Percentiles rank a stretch among this genome's conserved stretches.
Conservation (phyloP, 2,113 vertebrate species). For the Nettapus auritus region DNA sequence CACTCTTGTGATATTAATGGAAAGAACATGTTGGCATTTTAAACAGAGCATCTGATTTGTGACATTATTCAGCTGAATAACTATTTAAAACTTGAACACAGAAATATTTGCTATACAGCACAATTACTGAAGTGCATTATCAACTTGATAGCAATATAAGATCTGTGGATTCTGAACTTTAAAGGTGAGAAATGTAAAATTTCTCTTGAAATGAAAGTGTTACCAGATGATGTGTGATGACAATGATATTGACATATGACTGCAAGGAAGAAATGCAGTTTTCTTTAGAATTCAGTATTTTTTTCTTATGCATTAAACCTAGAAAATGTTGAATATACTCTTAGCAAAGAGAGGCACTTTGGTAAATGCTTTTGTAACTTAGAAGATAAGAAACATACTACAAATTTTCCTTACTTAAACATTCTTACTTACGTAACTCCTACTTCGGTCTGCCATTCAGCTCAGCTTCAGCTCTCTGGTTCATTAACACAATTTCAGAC, state of each 20-base stretch:
- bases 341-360: neutral
- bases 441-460: neutral
- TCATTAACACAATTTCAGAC: neutral
- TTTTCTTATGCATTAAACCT: neutral
- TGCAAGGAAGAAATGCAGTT: neutral
- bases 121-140: conserved; percentile 53
- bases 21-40: conserved; percentile 59
- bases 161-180: conserved; percentile 57
- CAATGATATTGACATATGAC: neutral
- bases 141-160: conserved; percentile 6
- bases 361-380: neutral
- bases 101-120: conserved; percentile 52
- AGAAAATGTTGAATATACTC: neutral
- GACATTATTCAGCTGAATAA: conserved; percentile 62
- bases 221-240: neutral
- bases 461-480: neutral
- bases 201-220: neutral
- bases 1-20: conserved; percentile 70
- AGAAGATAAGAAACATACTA: neutral
- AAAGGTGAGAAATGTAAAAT: conserved; percentile 58
- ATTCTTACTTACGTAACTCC: neutral
- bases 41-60: conserved; percentile 63
- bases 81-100: conserved; percentile 49
- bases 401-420: neutral
- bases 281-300: neutral